Evolutionary conservation across 1,140 invertebrate species (phyloP).

Genomic region (Bombyx mandarina): DNA sequence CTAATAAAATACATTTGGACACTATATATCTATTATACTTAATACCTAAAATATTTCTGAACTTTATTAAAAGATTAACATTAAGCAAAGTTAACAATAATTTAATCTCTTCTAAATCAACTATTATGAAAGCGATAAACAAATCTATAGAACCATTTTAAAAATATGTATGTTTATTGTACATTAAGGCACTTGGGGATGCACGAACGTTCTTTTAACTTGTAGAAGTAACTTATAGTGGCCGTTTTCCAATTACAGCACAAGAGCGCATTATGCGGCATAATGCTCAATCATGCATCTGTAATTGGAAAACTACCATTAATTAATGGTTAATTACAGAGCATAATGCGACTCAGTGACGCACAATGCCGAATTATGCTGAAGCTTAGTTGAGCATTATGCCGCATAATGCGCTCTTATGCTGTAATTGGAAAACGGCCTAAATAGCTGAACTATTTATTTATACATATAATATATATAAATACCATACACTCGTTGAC

Average conservation of each 20-base stretch:
- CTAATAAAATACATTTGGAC: slow-evolving; percentile 34
- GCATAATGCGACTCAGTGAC: too few relatives aligned
- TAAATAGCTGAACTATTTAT: slow-evolving; percentile 28
- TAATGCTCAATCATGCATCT: slow-evolving; percentile 30
- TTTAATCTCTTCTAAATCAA: slow-evolving; percentile 67
- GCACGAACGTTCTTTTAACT: slow-evolving; percentile 23
- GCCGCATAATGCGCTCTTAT: too few relatives aligned
- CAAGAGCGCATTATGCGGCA: slow-evolving; percentile 35
- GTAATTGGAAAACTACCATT: too few relatives aligned
- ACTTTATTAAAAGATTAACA: slow-evolving; percentile 54
- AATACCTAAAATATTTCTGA: slow-evolving; percentile 3
- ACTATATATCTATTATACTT: slow-evolving; percentile 19
- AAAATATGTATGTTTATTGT: slow-evolving; percentile 48
- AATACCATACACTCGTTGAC: slow-evolving; percentile 46
- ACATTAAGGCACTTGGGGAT: slow-evolving; percentile 64
- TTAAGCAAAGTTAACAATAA: slow-evolving; percentile 69
- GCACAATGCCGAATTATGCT: too few relatives aligned
- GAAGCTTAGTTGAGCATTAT: too few relatives aligned
- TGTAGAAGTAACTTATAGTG: too few relatives aligned
- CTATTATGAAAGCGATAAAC: slow-evolving; percentile 56
- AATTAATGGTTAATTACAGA: too few relatives aligned
- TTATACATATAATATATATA: slow-evolving; percentile 23
- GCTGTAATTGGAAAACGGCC: too few relatives aligned
- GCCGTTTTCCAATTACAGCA: too few relatives aligned
- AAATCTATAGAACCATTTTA: slow-evolving; percentile 56